Evolutionary conservation across 2,113 vertebrate species (phyloP).

Genomic region (Osmerus mordax): DNA sequence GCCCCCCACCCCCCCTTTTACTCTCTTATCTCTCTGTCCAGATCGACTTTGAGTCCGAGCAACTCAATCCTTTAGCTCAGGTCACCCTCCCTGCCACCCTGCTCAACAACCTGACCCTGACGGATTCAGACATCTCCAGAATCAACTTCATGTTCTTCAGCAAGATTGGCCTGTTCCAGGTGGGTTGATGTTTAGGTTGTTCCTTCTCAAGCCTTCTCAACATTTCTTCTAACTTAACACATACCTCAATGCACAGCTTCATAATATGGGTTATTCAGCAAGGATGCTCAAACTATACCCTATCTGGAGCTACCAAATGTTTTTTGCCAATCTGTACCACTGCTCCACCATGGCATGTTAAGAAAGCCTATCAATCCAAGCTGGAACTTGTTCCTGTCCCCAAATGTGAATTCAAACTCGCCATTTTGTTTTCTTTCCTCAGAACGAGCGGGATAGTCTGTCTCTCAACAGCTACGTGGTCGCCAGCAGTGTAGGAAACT

Average conservation of each 20-base stretch:
- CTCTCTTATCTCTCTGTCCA: constrained; percentile 49
- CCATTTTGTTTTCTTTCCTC: constrained; percentile 1
- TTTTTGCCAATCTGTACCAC: no score
- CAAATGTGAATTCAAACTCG: not conserved
- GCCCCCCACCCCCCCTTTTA: not conserved
- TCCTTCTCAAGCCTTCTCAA: no score
- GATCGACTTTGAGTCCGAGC: constrained; percentile 81
- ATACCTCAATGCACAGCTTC: no score
- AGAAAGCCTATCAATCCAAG: no score
- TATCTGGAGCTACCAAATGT: no score
- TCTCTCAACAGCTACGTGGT: constrained; percentile 89
- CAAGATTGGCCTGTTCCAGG: constrained; percentile 89
- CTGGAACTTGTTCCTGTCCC: not conserved
- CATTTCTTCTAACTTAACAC: no score
- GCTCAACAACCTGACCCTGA: constrained; percentile 73
- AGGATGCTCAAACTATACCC: no score
- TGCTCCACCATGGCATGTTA: no score
- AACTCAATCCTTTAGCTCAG: constrained; percentile 73
- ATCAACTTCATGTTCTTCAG: constrained; percentile 95
- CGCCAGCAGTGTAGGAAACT: constrained; percentile 90
- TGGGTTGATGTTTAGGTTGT: constrained; percentile 11
- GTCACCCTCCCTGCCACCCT: constrained; percentile 83
- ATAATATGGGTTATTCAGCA: no score
- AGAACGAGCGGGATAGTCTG: constrained; percentile 52
- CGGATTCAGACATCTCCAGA: constrained; percentile 76